These are phyloP conservation scores for Gorsachius magnificus DNA, from an alignment of 2,797 vertebrate genomes.

Conservation along the genomic window DNA sequence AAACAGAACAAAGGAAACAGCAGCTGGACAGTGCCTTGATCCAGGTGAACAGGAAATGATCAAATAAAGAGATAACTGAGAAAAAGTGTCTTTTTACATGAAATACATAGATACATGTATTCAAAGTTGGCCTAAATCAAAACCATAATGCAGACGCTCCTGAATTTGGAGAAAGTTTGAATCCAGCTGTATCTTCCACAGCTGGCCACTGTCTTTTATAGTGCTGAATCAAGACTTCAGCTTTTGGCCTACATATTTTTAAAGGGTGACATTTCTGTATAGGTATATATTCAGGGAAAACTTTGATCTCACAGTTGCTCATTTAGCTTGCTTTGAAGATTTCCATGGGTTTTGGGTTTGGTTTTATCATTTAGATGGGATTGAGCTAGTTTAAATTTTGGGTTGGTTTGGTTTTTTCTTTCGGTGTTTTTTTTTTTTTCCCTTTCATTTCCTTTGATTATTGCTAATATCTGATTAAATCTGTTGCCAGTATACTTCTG, in stretches of 20 bases:
- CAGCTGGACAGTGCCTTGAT: conserved; percentile 90
- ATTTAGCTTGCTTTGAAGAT: neutral
- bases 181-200: neutral
- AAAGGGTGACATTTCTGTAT: neutral
- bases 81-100: neutral
- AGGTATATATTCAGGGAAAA: neutral
- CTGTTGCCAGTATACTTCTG: neutral
- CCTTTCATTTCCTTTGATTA: neutral
- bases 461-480: neutral
- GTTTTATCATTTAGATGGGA: neutral
- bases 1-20: conserved; percentile 89
- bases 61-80: neutral
- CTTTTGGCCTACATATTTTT: neutral
- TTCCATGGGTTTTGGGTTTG: neutral
- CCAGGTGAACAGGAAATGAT: conserved; percentile 81
- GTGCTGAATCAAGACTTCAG: neutral
- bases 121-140: neutral
- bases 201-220: neutral
- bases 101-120: neutral
- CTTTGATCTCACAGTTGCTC: neutral
- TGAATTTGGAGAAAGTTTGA: neutral
- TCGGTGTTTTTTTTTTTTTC: neutral
- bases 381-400: neutral
- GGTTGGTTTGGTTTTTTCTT: neutral
- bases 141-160: neutral